Percentiles rank a stretch among this genome's conserved stretches.
phyloP scores from a whole-genome alignment of 1,140 invertebrate genomes.

The Heterodera schachtii region DNA sequence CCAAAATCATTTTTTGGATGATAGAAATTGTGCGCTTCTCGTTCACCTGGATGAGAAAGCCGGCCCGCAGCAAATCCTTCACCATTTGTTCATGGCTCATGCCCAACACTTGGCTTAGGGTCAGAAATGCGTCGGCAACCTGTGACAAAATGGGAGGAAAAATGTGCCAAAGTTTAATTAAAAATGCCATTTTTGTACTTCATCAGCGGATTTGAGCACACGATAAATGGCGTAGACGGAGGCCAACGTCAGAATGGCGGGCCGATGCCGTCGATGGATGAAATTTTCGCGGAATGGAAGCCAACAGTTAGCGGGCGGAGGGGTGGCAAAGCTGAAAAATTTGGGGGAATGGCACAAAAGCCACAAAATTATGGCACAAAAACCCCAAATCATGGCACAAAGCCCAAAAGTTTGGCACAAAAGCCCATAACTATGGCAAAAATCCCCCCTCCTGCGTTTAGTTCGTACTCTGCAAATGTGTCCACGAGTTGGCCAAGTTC shows the following conservation, averaged over 20 bases:
- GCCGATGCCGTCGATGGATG: constrained; percentile 40
- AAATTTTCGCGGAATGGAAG: constrained; percentile 33
- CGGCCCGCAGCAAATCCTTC: constrained; percentile 38
- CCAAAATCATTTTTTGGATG: too few species aligned
- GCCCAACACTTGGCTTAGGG: constrained; percentile 25
- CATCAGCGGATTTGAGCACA: constrained; percentile 44
- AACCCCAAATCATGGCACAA: too few species aligned
- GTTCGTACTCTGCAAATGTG: not conserved
- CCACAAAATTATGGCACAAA: too few species aligned
- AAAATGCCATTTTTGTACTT: constrained; percentile 24
- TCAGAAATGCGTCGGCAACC: constrained; percentile 37
- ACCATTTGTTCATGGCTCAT: constrained; percentile 38
- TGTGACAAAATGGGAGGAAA: constrained; percentile 1
- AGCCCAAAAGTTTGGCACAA: too few species aligned
- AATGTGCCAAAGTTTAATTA: not conserved
- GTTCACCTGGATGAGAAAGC: constrained; percentile 37
- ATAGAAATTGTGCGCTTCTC: not conserved
- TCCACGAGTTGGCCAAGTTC: not conserved
- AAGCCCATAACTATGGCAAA: too few species aligned
- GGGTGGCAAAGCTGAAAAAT: not conserved
- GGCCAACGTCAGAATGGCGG: constrained; percentile 43
- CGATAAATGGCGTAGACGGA: constrained; percentile 51
- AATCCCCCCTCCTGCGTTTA: too few species aligned
- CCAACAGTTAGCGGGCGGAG: not conserved
- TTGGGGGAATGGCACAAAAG: too few species aligned